phyloP scores from a whole-genome alignment of 92 coral and sea anemone species.

The Parazoanthus darwini region DNA sequence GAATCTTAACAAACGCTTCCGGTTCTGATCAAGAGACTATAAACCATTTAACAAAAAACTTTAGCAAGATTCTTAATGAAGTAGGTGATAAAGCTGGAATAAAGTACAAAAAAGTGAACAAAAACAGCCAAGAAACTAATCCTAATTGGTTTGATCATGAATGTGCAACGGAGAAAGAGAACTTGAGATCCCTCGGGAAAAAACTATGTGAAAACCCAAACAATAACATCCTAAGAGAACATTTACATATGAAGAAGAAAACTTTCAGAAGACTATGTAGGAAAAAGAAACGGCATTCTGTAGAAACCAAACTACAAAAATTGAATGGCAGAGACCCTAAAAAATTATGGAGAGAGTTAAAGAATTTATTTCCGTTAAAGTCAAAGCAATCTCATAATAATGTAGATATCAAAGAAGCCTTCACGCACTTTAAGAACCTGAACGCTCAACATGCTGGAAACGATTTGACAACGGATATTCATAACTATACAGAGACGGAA shows the following conservation, averaged over 20 bases:
- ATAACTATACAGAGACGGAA: neutral
- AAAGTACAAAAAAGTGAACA: slow-evolving; percentile 11
- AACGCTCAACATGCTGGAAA: slow-evolving; percentile 20
- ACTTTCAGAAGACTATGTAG: slow-evolving; percentile 22
- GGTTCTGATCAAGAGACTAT: slow-evolving; percentile 27
- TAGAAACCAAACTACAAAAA: slow-evolving; percentile 6
- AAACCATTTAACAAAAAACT: slow-evolving; percentile 21
- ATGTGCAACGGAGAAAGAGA: slow-evolving; percentile 22
- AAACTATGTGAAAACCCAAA: slow-evolving; percentile 15
- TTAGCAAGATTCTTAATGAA: slow-evolving; percentile 17
- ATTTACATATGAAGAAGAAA: slow-evolving; percentile 22
- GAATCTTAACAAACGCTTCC: slow-evolving; percentile 6
- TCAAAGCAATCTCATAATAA: slow-evolving; percentile 16
- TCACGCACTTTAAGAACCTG: slow-evolving; percentile 19
- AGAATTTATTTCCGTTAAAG: slow-evolving; percentile 17
- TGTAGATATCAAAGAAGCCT: slow-evolving; percentile 4
- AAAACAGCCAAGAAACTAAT: slow-evolving; percentile 11
- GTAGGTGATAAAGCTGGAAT: slow-evolving; percentile 27
- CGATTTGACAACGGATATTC: slow-evolving; percentile 19
- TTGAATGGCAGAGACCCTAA: neutral
- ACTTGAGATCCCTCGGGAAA: slow-evolving; percentile 29
- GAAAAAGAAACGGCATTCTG: slow-evolving; percentile 14
- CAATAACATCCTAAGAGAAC: slow-evolving; percentile 8
- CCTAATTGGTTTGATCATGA: slow-evolving; percentile 17
- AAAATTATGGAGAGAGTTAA: slow-evolving; percentile 11